Conservation (phyloP, 2,113 vertebrate genomes). For the Chaetodon trifascialis region DNA sequence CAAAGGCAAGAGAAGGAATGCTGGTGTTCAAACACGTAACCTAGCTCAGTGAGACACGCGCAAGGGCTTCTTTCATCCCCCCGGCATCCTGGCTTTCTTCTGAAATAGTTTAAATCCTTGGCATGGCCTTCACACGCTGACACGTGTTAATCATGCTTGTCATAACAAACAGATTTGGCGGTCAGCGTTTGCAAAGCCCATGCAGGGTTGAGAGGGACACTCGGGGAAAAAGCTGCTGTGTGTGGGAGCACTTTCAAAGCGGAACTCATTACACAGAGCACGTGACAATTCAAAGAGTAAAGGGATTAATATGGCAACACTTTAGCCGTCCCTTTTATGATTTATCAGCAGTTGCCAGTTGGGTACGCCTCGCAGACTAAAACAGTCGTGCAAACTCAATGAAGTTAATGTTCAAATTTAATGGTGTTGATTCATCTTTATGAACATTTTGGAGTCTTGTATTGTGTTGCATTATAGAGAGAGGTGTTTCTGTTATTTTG, state of each 20-base stretch:
- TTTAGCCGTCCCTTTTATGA: neutral
- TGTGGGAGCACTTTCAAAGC: neutral
- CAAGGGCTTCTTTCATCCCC: conserved; percentile 1
- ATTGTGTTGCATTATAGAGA: neutral
- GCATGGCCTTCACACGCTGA: conserved; percentile 34
- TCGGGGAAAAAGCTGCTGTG: conserved; percentile 6
- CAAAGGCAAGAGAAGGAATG: neutral
- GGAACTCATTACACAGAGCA: conserved; percentile 1
- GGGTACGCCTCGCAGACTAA: neutral
- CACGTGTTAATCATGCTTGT: conserved; percentile 56
- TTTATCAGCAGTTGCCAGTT: neutral
- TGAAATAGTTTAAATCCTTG: conserved; percentile 43
- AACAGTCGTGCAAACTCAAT: neutral
- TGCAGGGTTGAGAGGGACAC: conserved; percentile 9
- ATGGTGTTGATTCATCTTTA: neutral
- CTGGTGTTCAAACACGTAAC: conserved; percentile 38
- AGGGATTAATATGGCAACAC: neutral
- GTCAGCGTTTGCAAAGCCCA: conserved; percentile 31
- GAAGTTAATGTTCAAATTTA: too few relatives aligned
- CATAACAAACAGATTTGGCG: conserved; percentile 58
- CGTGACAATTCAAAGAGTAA: neutral
- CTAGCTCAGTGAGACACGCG: conserved; percentile 14
- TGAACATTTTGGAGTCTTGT: neutral
- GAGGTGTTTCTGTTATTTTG: neutral
- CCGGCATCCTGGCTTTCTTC: conserved; percentile 25